A percentile compares a stretch with the other conserved stretches of the same genome.
These are phyloP conservation scores for Microcebus murinus DNA, from an alignment of 2,113 vertebrate genomes.

Conservation along the genomic window DNA sequence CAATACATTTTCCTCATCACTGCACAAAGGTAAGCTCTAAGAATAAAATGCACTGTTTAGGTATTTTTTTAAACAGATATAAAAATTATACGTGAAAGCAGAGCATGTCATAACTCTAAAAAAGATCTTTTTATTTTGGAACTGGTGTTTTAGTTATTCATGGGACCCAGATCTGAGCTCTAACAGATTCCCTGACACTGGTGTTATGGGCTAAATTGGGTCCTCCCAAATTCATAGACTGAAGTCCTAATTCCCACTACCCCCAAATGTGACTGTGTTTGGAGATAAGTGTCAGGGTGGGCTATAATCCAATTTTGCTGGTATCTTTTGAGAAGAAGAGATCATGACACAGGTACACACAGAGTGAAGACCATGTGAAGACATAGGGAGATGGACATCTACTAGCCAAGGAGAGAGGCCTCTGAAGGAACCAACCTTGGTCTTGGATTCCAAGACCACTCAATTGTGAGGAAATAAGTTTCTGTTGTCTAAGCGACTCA, in stretches of 20 bases:
- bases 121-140: conserved; percentile 71
- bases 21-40: conserved; percentile 63
- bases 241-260: background rate
- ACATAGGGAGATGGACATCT: background rate
- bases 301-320: background rate
- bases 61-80: conserved; percentile 58
- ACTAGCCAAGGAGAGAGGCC: no score
- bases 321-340: background rate
- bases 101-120: conserved; percentile 58
- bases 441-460: background rate
- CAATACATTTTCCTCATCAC: conserved; percentile 71
- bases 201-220: background rate
- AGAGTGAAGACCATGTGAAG: fast-evolving
- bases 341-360: fast-evolving
- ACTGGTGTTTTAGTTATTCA: conserved; percentile 40
- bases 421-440: background rate
- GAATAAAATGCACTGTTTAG: conserved; percentile 70
- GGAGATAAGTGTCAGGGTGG: background rate
- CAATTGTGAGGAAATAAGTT: background rate
- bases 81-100: conserved; percentile 68
- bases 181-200: conserved; percentile 2
- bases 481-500: background rate
- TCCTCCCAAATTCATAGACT: background rate
- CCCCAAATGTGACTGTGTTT: background rate
- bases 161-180: background rate